Evolutionary conservation across 1,140 invertebrate genomes (phyloP).

Genomic region (Laodelphax striatellus): DNA sequence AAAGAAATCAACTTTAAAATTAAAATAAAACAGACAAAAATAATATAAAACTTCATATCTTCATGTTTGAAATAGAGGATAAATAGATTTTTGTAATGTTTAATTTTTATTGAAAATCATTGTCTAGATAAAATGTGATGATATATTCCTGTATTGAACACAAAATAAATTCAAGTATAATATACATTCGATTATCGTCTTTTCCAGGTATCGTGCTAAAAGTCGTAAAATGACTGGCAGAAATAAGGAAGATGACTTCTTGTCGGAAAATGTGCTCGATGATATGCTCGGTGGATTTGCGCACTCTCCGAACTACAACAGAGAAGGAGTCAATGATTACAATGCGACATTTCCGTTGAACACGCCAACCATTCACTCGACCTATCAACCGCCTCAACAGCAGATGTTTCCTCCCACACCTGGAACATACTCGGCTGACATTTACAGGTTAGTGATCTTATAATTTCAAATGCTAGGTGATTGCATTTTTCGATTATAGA

Average conservation of each 20-base stretch:
- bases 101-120: no score
- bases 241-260: conserved; percentile 7
- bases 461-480: no score
- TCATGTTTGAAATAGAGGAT: no score
- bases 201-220: conserved; percentile 9
- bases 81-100: no score
- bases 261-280: background rate
- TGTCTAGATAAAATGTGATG: no score
- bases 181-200: background rate
- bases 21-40: no score
- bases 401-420: conserved; percentile 25
- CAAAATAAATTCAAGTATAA: no score
- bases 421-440: conserved; percentile 24
- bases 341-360: conserved; percentile 15
- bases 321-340: conserved; percentile 4
- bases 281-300: background rate
- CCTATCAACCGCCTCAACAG: conserved; percentile 16
- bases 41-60: no score
- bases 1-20: no score
- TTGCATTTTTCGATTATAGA: no score
- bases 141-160: no score
- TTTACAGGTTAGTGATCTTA: conserved; percentile 23
- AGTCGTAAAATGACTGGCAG: conserved; percentile 2
- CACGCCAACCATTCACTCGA: conserved; percentile 19
- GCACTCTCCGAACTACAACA: background rate